Base-by-base conservation (phyloP, 2,888 invertebrate species). In the Agrypnus murinus region DNA sequence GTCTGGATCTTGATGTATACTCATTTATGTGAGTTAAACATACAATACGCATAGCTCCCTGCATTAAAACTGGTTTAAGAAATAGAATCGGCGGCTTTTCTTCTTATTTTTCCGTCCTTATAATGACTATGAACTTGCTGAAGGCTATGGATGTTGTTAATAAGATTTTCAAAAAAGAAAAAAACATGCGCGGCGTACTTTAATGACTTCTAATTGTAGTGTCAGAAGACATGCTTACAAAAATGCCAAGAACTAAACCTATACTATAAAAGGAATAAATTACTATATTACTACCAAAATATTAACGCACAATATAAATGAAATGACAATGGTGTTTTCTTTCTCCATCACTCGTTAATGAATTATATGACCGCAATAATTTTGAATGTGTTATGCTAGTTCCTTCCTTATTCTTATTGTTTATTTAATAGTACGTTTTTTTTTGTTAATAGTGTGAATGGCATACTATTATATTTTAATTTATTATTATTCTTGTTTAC, bases 61-160 rank as follows among this genome's bases (percentile, higher is more conserved):
- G 55, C 25, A 43, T 36, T 48, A 36, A 36, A 65, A 65, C 65
- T 55, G 65, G 65, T 65, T 65, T 64, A 40, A 57, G 43, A 43
- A 57, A 55, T 53, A 36, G 46, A 43, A 64, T 34, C 34, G 31
- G 25, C 6, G 50, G 55, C 32, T 65, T 57, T 57, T 57, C 38
- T 9, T 48, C 57, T 57, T n/a, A n/a, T 43, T 57, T 65, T 64
- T 57, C 57, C 53, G 25, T 7, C 31, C 53, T 19, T 25, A 40
- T 32, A 31, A 19, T 34, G 43, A 63, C 63, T 62, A 19, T 64
- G 40, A 55, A 64, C 64, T 55, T 55, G 36, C 53, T 25, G 48
- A 48, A 50, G 48, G 43, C 40, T n/a, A 57, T 55, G 57, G 38
- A 53, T 32, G 32, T 34, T 36, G 55, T 36, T 55, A 55, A 55